Evolutionary conservation across 2,113 vertebrate species (phyloP).

Genomic region (Sphaerodactylus townsendi): DNA sequence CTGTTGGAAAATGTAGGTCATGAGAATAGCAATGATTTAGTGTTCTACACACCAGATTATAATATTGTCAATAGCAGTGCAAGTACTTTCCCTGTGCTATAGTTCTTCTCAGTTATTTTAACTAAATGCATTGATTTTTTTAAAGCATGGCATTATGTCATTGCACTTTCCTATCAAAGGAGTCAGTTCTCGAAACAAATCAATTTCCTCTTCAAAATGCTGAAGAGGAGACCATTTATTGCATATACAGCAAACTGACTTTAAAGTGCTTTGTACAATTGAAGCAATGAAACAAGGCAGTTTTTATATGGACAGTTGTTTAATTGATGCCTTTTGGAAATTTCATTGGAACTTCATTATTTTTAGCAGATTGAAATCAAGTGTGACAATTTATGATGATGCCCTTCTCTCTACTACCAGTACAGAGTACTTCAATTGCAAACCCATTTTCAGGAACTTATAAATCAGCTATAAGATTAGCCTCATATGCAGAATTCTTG

Average conservation of each 20-base stretch:
- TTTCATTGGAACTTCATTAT: constrained; percentile 66
- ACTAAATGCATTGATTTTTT: constrained; percentile 26
- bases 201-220: constrained; percentile 15
- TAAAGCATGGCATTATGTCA: constrained; percentile 1
- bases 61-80: neutral
- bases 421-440: constrained; percentile 48
- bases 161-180: constrained; percentile 37
- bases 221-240: constrained; percentile 39
- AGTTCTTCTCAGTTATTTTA: neutral
- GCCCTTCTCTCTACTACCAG: constrained; percentile 29
- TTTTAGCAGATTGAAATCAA: constrained; percentile 73
- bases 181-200: constrained; percentile 10
- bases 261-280: constrained; percentile 34
- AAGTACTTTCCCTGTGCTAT: neutral
- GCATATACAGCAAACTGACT: constrained; percentile 26
- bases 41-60: neutral
- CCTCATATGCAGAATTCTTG: constrained; percentile 24
- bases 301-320: constrained; percentile 72
- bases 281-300: constrained; percentile 31
- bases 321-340: constrained; percentile 79
- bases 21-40: neutral
- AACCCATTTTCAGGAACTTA: constrained; percentile 44
- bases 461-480: constrained; percentile 43
- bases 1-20: neutral
- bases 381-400: constrained; percentile 57